Evolutionary conservation across 2,888 invertebrate species (phyloP).

Genomic region (Drosophila greeni): DNA sequence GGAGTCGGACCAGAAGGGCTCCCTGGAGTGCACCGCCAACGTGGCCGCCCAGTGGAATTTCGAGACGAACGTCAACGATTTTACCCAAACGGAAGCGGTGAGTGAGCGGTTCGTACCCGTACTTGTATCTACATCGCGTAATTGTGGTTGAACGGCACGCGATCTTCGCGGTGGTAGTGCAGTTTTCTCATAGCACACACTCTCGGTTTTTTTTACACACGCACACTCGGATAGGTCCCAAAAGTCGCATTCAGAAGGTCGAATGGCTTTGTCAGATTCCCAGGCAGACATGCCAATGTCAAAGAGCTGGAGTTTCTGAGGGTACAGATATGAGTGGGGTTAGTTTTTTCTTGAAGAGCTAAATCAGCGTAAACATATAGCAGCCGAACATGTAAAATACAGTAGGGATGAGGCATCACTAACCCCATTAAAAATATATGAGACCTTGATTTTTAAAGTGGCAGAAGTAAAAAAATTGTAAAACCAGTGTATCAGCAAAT

Average conservation of each 20-base stretch:
- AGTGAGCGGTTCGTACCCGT: constrained; percentile 78
- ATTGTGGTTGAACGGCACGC: constrained; percentile 55
- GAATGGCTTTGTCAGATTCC: constrained; percentile 52
- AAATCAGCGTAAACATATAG: background rate
- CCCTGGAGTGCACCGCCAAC: constrained; percentile 89
- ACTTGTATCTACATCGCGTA: constrained; percentile 31
- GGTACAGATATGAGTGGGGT: constrained; percentile 1
- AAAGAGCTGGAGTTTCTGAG: constrained; percentile 47
- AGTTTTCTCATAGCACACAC: constrained; percentile 43
- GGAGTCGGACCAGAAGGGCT: constrained; percentile 86
- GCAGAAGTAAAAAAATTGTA: too few relatives aligned
- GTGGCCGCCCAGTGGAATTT: constrained; percentile 94
- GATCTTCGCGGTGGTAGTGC: constrained; percentile 34
- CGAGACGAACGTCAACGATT: constrained; percentile 91
- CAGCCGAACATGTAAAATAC: background rate
- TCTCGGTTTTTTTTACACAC: constrained; percentile 44
- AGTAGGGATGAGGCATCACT: background rate
- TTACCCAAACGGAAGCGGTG: constrained; percentile 90
- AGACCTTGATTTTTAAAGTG: too few relatives aligned
- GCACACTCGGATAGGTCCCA: constrained; percentile 33
- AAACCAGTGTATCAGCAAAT: too few relatives aligned
- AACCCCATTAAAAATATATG: background rate
- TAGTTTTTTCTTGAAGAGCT: background rate
- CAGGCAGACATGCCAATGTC: constrained; percentile 70
- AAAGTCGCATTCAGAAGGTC: constrained; percentile 54